Evolutionary conservation across 2,888 invertebrate species (phyloP).

Genomic region (Calameuta idolon): DNA sequence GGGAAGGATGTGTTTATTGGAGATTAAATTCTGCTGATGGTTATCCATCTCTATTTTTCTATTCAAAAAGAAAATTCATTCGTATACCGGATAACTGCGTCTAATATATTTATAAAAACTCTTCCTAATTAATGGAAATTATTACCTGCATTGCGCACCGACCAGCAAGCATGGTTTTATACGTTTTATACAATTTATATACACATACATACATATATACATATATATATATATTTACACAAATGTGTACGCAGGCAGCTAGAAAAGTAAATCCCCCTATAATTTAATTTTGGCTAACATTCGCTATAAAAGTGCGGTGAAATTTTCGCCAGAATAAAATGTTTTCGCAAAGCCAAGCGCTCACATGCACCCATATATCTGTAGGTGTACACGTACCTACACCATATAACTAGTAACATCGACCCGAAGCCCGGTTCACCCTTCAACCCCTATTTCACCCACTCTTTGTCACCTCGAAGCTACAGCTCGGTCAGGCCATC

Average conservation of each 20-base stretch:
- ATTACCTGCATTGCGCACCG: neutral
- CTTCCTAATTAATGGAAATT: neutral
- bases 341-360: slow-evolving; percentile 8
- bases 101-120: neutral
- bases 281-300: neutral
- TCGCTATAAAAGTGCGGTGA: slow-evolving; percentile 2
- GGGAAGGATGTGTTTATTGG: neutral
- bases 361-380: slow-evolving; percentile 20
- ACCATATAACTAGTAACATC: slow-evolving; percentile 42
- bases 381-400: slow-evolving; percentile 12
- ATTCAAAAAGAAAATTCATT: neutral
- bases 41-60: neutral
- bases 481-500: slow-evolving; percentile 7
- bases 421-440: slow-evolving; percentile 36
- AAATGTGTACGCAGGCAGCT: neutral
- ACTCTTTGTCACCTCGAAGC: slow-evolving; percentile 4
- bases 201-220: too few relatives aligned
- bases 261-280: neutral
- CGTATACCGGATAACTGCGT: neutral
- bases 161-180: neutral
- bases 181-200: too few relatives aligned
- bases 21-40: neutral
- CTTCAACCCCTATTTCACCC: slow-evolving; percentile 3
- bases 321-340: neutral
- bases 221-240: too few relatives aligned